A percentile compares a stretch with the other conserved stretches of the same genome.
These are phyloP conservation scores for Brachionus rotundiformis DNA, from an alignment of 1,140 invertebrate genomes.

Conservation along the genomic window DNA sequence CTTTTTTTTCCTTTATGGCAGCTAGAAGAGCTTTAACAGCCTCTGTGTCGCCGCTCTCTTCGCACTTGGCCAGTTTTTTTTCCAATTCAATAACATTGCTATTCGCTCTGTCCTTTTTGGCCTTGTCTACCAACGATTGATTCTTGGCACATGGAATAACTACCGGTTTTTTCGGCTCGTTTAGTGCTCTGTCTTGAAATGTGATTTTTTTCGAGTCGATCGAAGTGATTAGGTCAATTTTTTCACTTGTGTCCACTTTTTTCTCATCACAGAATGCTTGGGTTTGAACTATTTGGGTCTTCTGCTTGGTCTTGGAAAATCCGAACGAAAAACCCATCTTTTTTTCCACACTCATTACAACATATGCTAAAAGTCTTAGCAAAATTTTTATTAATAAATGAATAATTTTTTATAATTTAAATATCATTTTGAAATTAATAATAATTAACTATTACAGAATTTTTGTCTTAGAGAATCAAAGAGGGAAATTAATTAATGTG, in stretches of 20 bases:
- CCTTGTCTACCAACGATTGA: not conserved
- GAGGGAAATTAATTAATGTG: too few relatives aligned
- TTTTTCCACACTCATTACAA: constrained; percentile 15
- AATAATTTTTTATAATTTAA: constrained; percentile 27
- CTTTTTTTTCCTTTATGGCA: constrained; percentile 20
- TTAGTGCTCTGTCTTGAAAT: not conserved
- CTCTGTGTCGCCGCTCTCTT: constrained; percentile 2
- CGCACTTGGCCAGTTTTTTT: constrained; percentile 22
- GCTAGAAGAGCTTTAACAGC: constrained; percentile 7
- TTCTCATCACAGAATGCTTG: not conserved
- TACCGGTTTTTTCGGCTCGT: constrained; percentile 28
- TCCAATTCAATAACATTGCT: not conserved
- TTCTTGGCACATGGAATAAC: constrained; percentile 36
- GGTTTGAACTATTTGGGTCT: not conserved
- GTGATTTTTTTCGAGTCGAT: constrained; percentile 35
- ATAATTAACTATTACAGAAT: not conserved
- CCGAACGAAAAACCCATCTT: constrained; percentile 49
- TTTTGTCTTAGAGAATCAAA: too few relatives aligned
- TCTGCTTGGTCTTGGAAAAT: constrained; percentile 51
- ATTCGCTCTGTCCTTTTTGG: not conserved
- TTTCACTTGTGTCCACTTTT: not conserved
- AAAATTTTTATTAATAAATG: not conserved
- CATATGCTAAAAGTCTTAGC: not conserved
- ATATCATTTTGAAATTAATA: not conserved
- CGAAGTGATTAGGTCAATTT: constrained; percentile 6